phyloP scores from a whole-genome alignment of 2,797 vertebrate genomes.

The Iguana delicatissima region DNA sequence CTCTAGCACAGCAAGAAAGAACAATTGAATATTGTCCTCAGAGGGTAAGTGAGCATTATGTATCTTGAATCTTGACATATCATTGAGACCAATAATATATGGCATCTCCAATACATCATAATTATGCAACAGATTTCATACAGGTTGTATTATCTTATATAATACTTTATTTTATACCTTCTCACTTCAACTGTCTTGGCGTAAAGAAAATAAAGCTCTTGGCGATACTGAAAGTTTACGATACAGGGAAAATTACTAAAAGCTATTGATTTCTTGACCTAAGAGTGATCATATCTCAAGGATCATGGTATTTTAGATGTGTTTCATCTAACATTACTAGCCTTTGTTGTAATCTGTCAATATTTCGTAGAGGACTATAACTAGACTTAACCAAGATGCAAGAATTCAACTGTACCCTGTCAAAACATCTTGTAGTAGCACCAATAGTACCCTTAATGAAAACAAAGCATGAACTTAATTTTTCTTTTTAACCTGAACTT shows the following conservation, averaged over 20 bases:
- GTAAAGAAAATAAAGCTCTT: slow-evolving; percentile 51
- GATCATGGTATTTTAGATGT: slow-evolving; percentile 2
- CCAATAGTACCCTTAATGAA: neutral
- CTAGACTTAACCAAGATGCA: neutral
- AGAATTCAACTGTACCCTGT: neutral
- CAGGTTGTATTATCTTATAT: neutral
- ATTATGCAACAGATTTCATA: slow-evolving; percentile 51
- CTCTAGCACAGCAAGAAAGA: slow-evolving; percentile 52
- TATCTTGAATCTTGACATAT: slow-evolving; percentile 56
- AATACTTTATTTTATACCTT: slow-evolving; percentile 49
- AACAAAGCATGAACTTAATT: neutral
- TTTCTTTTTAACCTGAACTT: neutral
- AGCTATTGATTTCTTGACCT: slow-evolving; percentile 6
- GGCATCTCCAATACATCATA: slow-evolving; percentile 46
- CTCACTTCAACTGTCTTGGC: slow-evolving; percentile 56
- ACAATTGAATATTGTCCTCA: slow-evolving; percentile 54
- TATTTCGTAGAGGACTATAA: neutral
- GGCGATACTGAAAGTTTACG: neutral
- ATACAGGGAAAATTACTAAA: neutral
- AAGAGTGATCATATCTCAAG: slow-evolving; percentile 1
- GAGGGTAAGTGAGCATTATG: slow-evolving; percentile 58
- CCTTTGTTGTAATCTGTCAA: slow-evolving; percentile 26
- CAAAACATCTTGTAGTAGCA: no score
- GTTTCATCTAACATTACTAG: neutral
- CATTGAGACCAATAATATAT: slow-evolving; percentile 56